These are phyloP conservation scores for Syngnathoides biaculeatus DNA, from an alignment of 2,113 vertebrate species.

Conservation along the genomic window DNA sequence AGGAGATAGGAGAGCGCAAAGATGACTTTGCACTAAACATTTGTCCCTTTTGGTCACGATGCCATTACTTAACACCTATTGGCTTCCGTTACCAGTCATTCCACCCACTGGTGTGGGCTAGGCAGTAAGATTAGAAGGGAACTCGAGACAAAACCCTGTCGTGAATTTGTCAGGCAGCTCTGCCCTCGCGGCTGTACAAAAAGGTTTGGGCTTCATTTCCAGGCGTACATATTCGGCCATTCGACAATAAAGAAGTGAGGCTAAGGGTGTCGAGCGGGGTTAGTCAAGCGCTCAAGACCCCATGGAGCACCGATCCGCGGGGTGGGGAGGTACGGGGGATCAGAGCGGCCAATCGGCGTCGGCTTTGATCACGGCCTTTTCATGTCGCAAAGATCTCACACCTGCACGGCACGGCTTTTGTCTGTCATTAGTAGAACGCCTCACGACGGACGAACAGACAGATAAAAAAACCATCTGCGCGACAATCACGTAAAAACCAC, in stretches of 20 bases:
- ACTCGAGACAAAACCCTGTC: slow-evolving; percentile 61
- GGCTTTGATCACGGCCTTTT: slow-evolving; percentile 62
- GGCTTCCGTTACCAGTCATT: slow-evolving; percentile 25
- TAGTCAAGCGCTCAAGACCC: slow-evolving; percentile 40
- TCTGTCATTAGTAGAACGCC: slow-evolving; percentile 27
- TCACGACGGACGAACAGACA: slow-evolving; percentile 1
- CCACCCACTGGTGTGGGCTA: not conserved
- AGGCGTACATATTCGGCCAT: slow-evolving; percentile 15
- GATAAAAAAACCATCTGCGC: slow-evolving; percentile 8
- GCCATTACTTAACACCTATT: slow-evolving; percentile 45
- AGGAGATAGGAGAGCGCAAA: slow-evolving; percentile 18
- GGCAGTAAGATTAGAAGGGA: slow-evolving; percentile 56
- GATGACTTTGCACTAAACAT: slow-evolving; percentile 37
- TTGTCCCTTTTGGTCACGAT: slow-evolving; percentile 55
- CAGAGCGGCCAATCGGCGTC: slow-evolving; percentile 26
- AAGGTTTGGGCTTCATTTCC: slow-evolving; percentile 36
- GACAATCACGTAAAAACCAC: not conserved
- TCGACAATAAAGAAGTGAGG: slow-evolving; percentile 36
- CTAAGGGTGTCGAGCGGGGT: slow-evolving; percentile 44
- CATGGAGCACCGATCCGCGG: slow-evolving; percentile 7
- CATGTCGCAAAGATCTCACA: slow-evolving; percentile 47
- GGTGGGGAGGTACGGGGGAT: slow-evolving; percentile 19
- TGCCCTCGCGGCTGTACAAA: slow-evolving; percentile 38
- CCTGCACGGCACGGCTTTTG: slow-evolving; percentile 49
- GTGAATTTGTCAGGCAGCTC: slow-evolving; percentile 55